Conservation (phyloP, 2,113 vertebrate species). For the Nycticorax nycticorax region DNA sequence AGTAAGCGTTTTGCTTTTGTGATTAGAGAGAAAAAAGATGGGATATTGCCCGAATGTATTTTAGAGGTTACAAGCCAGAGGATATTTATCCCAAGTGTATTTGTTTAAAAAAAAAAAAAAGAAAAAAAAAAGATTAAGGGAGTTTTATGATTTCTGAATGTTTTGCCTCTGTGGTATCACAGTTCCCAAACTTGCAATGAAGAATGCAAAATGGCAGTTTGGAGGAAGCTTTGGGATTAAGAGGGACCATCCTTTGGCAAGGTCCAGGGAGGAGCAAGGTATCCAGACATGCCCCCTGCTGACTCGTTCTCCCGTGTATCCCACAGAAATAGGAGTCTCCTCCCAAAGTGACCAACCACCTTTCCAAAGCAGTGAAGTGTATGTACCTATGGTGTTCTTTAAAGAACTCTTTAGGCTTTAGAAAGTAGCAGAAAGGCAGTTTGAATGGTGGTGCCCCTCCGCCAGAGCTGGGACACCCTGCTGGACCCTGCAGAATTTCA, state of each 20-base stretch:
- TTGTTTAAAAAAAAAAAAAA: background rate
- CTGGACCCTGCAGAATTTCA: background rate
- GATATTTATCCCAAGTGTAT: background rate
- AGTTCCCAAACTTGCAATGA: background rate
- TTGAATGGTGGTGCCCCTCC: background rate
- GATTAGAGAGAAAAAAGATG: background rate
- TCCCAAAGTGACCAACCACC: background rate
- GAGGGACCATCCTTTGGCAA: background rate
- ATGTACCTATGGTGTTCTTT: background rate
- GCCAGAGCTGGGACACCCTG: background rate
- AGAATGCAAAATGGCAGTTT: background rate
- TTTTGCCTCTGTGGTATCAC: background rate
- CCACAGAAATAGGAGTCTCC: background rate
- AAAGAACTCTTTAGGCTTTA: background rate
- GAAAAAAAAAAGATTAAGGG: background rate
- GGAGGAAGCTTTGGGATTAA: background rate
- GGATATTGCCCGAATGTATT: background rate
- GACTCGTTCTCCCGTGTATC: background rate
- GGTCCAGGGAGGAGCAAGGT: background rate
- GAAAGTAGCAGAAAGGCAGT: background rate
- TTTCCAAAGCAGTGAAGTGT: background rate
- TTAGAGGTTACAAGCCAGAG: background rate
- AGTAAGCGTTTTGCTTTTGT: background rate
- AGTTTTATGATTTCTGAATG: background rate
- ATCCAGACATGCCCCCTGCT: accelerated